Percentiles rank a stretch among this genome's conserved stretches.
phyloP scores from a whole-genome alignment of 1,140 invertebrate species.

The Dinoponera quadriceps region DNA sequence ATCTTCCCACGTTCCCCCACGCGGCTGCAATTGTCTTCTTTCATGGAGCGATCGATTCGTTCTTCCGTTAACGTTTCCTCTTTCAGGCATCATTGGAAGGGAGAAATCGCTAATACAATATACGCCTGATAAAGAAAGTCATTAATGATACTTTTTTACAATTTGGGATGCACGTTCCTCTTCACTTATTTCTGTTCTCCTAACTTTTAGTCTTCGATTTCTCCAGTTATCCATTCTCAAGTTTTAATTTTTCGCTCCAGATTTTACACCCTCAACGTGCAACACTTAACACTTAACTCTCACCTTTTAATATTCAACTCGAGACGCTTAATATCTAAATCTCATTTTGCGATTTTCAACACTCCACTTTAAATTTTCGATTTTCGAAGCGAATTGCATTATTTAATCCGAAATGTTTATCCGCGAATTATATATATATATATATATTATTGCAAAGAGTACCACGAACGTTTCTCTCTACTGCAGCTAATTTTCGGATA shows the following conservation, averaged over 20 bases:
- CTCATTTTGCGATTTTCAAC: not conserved
- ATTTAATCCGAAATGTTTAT: too few relatives aligned
- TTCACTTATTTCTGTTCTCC: not conserved
- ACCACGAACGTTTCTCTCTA: too few relatives aligned
- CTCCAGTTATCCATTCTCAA: not conserved
- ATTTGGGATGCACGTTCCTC: not conserved
- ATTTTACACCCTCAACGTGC: not conserved
- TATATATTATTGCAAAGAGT: too few relatives aligned
- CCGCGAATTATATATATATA: too few relatives aligned
- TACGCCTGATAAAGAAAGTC: not conserved
- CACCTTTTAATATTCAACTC: not conserved
- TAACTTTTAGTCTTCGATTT: not conserved
- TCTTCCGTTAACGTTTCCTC: slow-evolving; percentile 28
- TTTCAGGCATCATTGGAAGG: not conserved
- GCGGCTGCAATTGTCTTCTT: slow-evolving; percentile 3
- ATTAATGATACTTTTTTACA: slow-evolving; percentile 1
- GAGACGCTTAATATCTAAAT: not conserved
- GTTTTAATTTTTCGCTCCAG: not conserved
- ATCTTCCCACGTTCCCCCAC: slow-evolving; percentile 42
- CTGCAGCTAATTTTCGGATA: too few relatives aligned
- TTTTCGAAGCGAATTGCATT: not conserved
- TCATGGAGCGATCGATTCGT: slow-evolving; percentile 11
- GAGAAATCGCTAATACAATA: not conserved
- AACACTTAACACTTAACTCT: not conserved
- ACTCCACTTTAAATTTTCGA: not conserved